Conservation (phyloP, 2,888 invertebrate species). For the Gryllus longicercus region DNA sequence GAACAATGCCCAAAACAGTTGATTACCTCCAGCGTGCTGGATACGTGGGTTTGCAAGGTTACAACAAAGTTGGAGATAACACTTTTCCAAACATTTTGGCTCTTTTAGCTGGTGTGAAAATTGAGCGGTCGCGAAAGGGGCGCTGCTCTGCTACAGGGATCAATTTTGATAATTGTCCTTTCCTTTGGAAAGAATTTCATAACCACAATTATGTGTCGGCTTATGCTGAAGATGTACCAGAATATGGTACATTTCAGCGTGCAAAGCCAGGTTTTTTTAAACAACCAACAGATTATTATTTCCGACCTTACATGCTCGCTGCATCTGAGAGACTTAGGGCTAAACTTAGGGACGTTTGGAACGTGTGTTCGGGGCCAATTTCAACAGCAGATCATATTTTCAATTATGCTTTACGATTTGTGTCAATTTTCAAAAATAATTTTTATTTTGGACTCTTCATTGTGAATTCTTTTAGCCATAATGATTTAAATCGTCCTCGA, state of each 20-base stretch:
- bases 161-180: conserved; percentile 62
- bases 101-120: conserved; percentile 39
- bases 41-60: no score
- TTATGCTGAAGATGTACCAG: conserved; percentile 73
- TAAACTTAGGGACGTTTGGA: conserved; percentile 49
- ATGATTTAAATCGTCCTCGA: conserved; percentile 62
- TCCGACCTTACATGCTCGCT: conserved; percentile 68
- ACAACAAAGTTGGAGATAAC: no score
- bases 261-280: conserved; percentile 65
- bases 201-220: conserved; percentile 71
- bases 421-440: conserved; percentile 57
- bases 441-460: conserved; percentile 74
- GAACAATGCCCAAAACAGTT: conserved; percentile 44
- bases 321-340: conserved; percentile 43
- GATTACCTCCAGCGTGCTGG: no score
- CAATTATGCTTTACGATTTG: conserved; percentile 66
- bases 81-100: no score
- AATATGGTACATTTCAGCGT: conserved; percentile 72
- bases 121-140: conserved; percentile 37
- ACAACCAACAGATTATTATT: conserved; percentile 78
- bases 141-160: conserved; percentile 35
- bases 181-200: conserved; percentile 75
- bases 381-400: conserved; percentile 66
- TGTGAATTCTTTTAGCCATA: conserved; percentile 74
- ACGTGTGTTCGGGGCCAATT: conserved; percentile 60